These are phyloP conservation scores for Prorops nasuta DNA, from an alignment of 1,140 invertebrate species.

Conservation along the genomic window DNA sequence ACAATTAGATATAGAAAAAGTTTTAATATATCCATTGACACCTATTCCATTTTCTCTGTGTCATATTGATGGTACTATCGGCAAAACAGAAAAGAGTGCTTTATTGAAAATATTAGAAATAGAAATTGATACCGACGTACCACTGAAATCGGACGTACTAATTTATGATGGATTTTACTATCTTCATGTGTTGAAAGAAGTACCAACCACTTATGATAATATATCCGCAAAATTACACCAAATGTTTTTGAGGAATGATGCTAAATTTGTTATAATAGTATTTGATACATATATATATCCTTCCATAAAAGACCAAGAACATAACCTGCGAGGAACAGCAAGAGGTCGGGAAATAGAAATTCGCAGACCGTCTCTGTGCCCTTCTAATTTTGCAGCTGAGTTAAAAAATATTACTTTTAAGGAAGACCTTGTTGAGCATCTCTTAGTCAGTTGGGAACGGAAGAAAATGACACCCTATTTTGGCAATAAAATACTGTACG, in stretches of 20 bases:
- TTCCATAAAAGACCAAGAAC: constrained; percentile 3
- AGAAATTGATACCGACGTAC: background rate
- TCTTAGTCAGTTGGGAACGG: background rate
- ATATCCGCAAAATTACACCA: background rate
- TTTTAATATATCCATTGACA: background rate
- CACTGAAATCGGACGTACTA: background rate
- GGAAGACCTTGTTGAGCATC: background rate
- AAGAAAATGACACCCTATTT: constrained; percentile 2
- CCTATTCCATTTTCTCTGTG: background rate
- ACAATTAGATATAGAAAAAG: background rate
- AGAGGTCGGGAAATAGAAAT: background rate
- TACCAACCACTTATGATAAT: background rate
- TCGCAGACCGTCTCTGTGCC: background rate
- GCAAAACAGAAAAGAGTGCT: background rate
- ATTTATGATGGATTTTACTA: background rate
- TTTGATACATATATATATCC: background rate
- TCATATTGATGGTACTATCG: background rate
- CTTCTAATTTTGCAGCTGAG: background rate
- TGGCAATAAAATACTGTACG: background rate
- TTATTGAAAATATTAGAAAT: background rate
- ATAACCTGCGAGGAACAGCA: background rate
- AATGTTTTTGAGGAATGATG: background rate
- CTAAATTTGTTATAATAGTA: background rate
- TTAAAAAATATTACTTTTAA: constrained; percentile 11
- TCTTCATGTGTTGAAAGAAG: background rate